Base-by-base conservation (phyloP, 2,888 invertebrate genomes). In the Dynastes grantii region DNA sequence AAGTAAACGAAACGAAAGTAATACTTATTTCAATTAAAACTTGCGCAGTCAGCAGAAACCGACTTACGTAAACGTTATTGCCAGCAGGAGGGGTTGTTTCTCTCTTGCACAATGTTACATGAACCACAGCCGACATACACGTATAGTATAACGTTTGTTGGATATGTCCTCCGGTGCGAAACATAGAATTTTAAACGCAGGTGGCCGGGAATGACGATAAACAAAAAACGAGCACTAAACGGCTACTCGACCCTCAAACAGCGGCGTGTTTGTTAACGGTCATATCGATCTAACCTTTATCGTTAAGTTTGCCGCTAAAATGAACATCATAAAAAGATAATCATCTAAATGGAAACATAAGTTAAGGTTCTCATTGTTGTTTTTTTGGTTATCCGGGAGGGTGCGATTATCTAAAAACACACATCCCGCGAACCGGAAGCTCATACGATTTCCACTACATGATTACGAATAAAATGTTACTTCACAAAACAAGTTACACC, bases 291-390 rank as follows among this genome's bases (percentile, higher is more conserved):
- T 55, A 71, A n/a, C 55, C 55, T 53, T 55, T 37, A 27, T 51
- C 37, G 55, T 58, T 16, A 71, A 71, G 32, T 29, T 71, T 71
- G 27, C 55, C 71, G 53, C 37, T 71, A 55, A 71, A 71, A 71
- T 55, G 71, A 71, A 55, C 71, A 65, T 65, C 65, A 58, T 71
- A 58, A 71, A 70, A 55, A 71, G 71, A 71, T 71, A 68, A 68
- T 27, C 49, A 68, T 68, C 68, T 68, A 68, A 68, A 68, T 49
- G 40, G 45, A 68, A 45, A 65, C 37, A 45, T 68, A 71, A 55
- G 55, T 71, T 40, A 37, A 71, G 53, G 55, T 71, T 32, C 40
- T 51, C 29, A 22, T 13, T 40, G 16, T 65, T 71, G 29, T 71
- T 71, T 53, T 71, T n/a, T 27, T 16, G 16, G 22, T 49, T 49